Evolutionary conservation across 2,113 vertebrate genomes (phyloP), one percentile per base, ranked within the genome.

Genomic region (Lagopus leucura): DNA sequence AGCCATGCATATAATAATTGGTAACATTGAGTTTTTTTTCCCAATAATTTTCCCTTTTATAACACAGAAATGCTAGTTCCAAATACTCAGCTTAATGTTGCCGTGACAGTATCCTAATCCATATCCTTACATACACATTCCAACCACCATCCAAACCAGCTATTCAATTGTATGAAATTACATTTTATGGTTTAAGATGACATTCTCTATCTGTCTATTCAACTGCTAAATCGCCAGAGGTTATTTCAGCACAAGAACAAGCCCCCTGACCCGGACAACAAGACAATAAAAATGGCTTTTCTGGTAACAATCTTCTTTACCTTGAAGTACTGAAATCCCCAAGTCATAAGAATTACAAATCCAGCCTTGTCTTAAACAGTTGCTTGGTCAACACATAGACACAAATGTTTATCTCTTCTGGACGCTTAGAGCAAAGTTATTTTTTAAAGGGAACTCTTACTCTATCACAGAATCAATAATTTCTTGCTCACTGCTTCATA

Each of bases 261-360:
- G 22, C 1, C 2, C 6, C 42, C 38, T 77, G 50, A 63, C 4
- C 2, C 27, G 36, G n/a, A 80, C 1, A 80, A 13, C 3, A 4
- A 80, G 28, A 52, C 5, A 71, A 43, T 63, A 72, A 34, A 57
- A 38, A 25, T 1, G 0, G 38, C 8, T 57, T 42, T 81, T 63
- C 63, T 65, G 5, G 5, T 24, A 81, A 69, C 17, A 64, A 12
- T 34, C 40, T 82, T 52, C 43, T 11, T 25, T 40, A 24, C 3
- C 6, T 65, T 45, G 63, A 21, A 76, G 30, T 8, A 79, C 24
- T 27, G 45, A 69, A 73, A 70, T 20, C 3, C 30, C 2, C 6
- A 72, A 5, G 4, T 12, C 54, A 6, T 34, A 71, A 47, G 36
- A 80, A 52, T 27, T 72, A 80, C 1, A 72, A 80, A 52, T 54